Conservation (phyloP, 2,113 vertebrate genomes). For the Turdus rufiventris region DNA sequence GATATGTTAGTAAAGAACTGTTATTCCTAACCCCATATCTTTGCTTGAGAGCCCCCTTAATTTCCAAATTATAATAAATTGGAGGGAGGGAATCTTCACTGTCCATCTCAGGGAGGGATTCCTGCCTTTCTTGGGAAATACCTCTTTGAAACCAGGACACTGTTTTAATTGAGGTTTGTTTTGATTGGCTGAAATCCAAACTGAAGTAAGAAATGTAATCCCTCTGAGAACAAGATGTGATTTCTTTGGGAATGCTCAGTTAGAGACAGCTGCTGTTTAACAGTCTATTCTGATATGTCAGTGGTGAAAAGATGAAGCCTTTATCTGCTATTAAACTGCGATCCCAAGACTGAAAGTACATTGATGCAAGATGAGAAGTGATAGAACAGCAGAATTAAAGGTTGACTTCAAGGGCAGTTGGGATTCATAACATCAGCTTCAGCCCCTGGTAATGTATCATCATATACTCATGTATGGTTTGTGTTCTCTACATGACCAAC, state of each 20-base stretch:
- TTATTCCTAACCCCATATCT: too few species aligned
- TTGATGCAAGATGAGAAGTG: background rate
- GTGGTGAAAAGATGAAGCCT: background rate
- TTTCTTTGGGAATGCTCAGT: background rate
- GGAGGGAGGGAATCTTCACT: too few species aligned
- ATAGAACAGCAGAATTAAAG: background rate
- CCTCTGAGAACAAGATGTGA: background rate
- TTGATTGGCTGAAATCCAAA: background rate
- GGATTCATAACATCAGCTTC: background rate
- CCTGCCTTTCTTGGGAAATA: too few species aligned
- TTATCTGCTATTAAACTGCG: background rate
- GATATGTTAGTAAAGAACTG: too few species aligned
- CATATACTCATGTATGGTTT: fast-evolving
- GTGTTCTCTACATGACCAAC: background rate
- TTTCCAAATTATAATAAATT: too few species aligned
- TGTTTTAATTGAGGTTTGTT: too few species aligned
- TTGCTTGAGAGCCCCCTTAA: too few species aligned
- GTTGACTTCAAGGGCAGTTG: background rate
- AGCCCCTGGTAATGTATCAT: background rate
- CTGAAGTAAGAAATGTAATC: background rate
- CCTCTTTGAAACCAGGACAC: too few species aligned
- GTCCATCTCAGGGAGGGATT: too few species aligned
- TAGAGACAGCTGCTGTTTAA: background rate
- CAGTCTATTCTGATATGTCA: background rate
- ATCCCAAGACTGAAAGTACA: background rate